Evolutionary conservation across 2,888 invertebrate species (phyloP).

Genomic region (Cyaniris semiargus): DNA sequence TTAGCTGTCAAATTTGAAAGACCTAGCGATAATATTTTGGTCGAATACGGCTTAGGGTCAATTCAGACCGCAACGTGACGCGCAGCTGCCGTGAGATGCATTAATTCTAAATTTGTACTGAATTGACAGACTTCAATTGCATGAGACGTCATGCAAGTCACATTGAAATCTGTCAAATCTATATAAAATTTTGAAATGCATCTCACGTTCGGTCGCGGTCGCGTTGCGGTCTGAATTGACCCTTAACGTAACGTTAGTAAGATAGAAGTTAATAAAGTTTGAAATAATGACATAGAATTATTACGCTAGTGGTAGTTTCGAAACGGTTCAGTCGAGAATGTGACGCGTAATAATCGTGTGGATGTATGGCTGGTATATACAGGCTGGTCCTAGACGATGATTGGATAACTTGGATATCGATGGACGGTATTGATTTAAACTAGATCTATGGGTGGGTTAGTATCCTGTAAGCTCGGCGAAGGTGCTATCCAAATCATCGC

Average conservation of each 20-base stretch:
- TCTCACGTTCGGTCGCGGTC: no score
- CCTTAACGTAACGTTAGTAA: constrained; percentile 59
- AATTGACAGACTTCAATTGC: no score
- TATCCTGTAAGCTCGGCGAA: constrained; percentile 98
- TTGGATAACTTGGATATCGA: constrained; percentile 51
- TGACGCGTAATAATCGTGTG: not conserved
- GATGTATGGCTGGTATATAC: constrained; percentile 16
- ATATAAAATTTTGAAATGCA: no score
- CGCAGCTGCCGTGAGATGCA: no score
- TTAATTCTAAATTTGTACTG: no score
- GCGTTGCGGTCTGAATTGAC: no score
- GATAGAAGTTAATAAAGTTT: constrained; percentile 44
- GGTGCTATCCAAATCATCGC: constrained; percentile 98
- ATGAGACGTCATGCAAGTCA: no score
- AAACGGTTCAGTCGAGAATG: not conserved
- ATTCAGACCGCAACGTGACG: no score
- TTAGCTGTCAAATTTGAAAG: not conserved
- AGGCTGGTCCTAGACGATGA: constrained; percentile 32
- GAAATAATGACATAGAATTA: not conserved
- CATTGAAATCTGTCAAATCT: no score
- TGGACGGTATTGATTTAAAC: constrained; percentile 67
- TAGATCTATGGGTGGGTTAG: constrained; percentile 82
- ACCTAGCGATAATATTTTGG: not conserved
- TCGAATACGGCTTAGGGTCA: no score
- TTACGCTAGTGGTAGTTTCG: not conserved